Base-by-base conservation (phyloP, 2,113 vertebrate genomes). In the Mugil cephalus region DNA sequence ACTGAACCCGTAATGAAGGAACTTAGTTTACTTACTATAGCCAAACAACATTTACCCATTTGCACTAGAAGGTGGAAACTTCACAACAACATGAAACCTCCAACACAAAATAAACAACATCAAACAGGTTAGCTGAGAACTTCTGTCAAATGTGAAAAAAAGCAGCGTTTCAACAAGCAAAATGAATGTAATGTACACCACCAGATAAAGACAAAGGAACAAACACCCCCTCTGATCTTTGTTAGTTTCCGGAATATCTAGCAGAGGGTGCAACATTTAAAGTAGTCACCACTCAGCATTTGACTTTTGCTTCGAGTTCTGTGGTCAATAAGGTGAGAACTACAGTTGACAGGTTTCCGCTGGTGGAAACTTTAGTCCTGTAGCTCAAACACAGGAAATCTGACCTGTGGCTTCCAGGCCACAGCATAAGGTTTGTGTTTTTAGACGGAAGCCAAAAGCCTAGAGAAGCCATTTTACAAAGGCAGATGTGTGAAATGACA, bases 351-450 rank as follows among this genome's bases (percentile, higher is more conserved):
- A 19, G 38, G 21, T 81, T 77, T 85, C 74, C 17, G 15, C 59
- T 61, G 34, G 1, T 84, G 77, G 77, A 84, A 84, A 84, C 73
- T 80, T 74, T 4, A 61, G 34, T 7, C 47, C 18, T 48, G 4
- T 30, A 30, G 0, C 30, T 21, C 17, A 19, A 51, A 12, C 12
- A 58, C 59, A 85, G 64, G 69, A 85, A 80, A 69, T 0, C 11
- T 3, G n/a, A 54, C 43, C 43, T 75, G 81, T 24, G 54, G 60
- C 46, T 58, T 45, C 10, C 0, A 13, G 17, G 11, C 54, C 53
- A 60, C 59, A 69, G 50, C 3, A 10, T 24, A n/a, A 2, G 10
- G 34, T 46, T 14, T 45, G n/a, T n/a, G n/a, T n/a, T n/a, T n/a
- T n/a, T n/a, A n/a, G 19, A n/a, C 14, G 19, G 7, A 18, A 15